Base-by-base conservation (phyloP, 2,888 invertebrate genomes). In the Busseola fusca region DNA sequence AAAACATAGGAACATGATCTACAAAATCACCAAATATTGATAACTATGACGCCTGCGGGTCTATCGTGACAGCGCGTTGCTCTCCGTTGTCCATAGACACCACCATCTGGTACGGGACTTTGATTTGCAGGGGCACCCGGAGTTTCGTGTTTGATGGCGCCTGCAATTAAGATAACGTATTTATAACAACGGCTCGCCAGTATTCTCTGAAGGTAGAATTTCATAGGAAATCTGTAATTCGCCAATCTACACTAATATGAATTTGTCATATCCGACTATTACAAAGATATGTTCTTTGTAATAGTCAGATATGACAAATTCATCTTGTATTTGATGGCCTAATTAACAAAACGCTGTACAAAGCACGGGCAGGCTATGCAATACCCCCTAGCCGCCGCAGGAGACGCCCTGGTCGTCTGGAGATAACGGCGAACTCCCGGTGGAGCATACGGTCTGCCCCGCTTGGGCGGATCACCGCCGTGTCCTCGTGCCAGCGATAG, bases 91-190 rank as follows among this genome's bases (percentile, higher is more conserved):
- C 92, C 82, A 89, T 80, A 0, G 92, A 89, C 86, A 92, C 87
- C 70, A 95, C 94, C 87, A 95, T 90, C 71, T 95, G 94, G 84
- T 95, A 95, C 1, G 95, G 95, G 0, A 95, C 95, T 72, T 95
- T 95, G 75, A 95, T 95, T 74, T 94, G 93, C 0, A 95, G 86
- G 0, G 95, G 95, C 50, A 94, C 89, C 0, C 94, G 93, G 0
- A 95, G 88, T 58, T 92, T 93, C 0, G 93, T 86, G 81, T 88
- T 94, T 0, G 93, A 91, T 1, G 95, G 95, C 0, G 95, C 95
- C 95, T 95, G 90, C 0, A 63, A 63, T 56, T 4, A 30, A 63
- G 21, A 10, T 0, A 83, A 74, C 1, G 1, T n/a, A 34, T 63
- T 30, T 30, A 30, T 52, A 14, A 12, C n/a, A 52, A 52, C 12